Conservation (phyloP, 2,113 vertebrate species). For the Cettia cetti region DNA sequence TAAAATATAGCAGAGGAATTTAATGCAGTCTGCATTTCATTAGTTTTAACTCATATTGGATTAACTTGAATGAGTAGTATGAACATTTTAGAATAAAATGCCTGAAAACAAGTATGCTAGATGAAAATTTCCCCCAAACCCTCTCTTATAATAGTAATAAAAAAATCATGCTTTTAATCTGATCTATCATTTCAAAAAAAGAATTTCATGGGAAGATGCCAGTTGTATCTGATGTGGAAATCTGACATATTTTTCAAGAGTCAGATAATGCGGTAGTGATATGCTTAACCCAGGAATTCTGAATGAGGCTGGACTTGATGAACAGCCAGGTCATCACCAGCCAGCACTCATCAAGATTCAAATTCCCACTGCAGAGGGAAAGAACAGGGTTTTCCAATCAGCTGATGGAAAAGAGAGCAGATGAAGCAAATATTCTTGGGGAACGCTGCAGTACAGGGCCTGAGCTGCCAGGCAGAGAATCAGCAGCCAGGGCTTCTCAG, state of each 20-base stretch:
- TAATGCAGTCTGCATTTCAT: background rate
- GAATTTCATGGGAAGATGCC: background rate
- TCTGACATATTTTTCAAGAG: background rate
- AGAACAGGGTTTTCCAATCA: background rate
- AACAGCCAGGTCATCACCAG: background rate
- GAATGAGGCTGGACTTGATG: background rate
- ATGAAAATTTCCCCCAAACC: background rate
- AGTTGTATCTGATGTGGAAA: background rate
- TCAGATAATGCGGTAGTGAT: background rate
- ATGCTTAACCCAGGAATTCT: background rate
- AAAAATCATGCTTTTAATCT: background rate
- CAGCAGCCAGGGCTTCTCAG: background rate
- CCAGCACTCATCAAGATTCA: background rate
- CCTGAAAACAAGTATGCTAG: background rate
- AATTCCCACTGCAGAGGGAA: background rate
- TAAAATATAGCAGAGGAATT: background rate
- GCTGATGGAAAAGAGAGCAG: background rate
- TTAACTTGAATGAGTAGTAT: background rate
- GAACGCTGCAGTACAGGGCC: background rate
- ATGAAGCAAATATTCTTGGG: background rate
- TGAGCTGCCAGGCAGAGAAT: background rate
- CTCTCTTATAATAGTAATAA: background rate
- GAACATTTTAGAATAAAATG: background rate
- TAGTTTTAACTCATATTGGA: background rate
- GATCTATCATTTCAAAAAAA: background rate